A percentile compares a stretch with the other conserved stretches of the same genome.
Conservation (phyloP, 2,888 invertebrate genomes). For the Drosophila helvetica region DNA sequence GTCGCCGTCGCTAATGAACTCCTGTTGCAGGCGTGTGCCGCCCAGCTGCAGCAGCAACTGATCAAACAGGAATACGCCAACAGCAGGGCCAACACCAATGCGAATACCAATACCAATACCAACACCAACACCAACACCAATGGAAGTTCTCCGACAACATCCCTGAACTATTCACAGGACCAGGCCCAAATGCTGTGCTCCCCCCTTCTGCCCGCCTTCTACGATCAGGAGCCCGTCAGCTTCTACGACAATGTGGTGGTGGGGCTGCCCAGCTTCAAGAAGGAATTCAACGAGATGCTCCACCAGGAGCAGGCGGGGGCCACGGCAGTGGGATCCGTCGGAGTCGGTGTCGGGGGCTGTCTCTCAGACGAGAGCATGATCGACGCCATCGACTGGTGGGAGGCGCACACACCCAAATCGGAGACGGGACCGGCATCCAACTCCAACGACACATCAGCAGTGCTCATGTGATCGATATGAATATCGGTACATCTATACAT, state of each 20-base stretch:
- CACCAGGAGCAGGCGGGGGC: slow-evolving; percentile 78
- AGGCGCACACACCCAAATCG: slow-evolving; percentile 83
- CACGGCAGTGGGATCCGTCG: slow-evolving; percentile 11
- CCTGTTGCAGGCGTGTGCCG: slow-evolving; percentile 82
- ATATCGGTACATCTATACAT: background rate
- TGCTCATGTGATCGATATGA: slow-evolving; percentile 21
- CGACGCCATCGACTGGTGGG: slow-evolving; percentile 86
- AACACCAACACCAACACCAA: slow-evolving; percentile 26
- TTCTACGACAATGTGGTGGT: slow-evolving; percentile 73
- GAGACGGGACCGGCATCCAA: slow-evolving; percentile 62
- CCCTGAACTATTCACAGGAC: slow-evolving; percentile 20
- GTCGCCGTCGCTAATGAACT: slow-evolving; percentile 81
- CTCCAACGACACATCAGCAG: slow-evolving; percentile 5
- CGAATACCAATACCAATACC: slow-evolving; percentile 20
- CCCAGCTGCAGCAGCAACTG: slow-evolving; percentile 61
- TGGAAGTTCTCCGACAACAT: slow-evolving; percentile 49
- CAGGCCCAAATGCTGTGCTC: slow-evolving; percentile 57
- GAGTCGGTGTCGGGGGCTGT: slow-evolving; percentile 46
- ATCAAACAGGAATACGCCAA: slow-evolving; percentile 46
- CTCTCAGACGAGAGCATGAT: slow-evolving; percentile 85
- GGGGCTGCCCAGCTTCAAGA: slow-evolving; percentile 72
- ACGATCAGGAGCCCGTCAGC: slow-evolving; percentile 66
- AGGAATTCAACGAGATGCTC: slow-evolving; percentile 81
- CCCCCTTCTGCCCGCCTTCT: slow-evolving; percentile 70
- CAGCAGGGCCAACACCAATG: slow-evolving; percentile 48